Evolutionary conservation across 2,797 vertebrate species (phyloP).

Genomic region (Tapera naevia): DNA sequence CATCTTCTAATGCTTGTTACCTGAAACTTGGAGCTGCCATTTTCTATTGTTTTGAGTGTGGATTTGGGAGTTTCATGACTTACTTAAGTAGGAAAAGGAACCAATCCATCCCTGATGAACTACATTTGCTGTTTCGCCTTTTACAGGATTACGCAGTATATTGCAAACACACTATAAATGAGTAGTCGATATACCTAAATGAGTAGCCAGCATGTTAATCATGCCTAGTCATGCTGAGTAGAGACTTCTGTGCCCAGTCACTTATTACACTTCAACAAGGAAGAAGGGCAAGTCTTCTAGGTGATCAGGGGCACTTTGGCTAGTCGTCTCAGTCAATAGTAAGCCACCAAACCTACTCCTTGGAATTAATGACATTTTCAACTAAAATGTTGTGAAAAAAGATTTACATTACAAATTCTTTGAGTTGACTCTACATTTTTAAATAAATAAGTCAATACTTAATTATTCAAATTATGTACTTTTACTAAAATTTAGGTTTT

Average conservation of each 20-base stretch:
- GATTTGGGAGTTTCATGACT: background rate
- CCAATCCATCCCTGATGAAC: background rate
- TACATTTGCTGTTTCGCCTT: background rate
- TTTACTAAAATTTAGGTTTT: background rate
- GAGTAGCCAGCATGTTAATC: background rate
- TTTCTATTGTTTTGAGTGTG: background rate
- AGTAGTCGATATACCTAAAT: background rate
- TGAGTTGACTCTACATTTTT: background rate
- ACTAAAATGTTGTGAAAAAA: background rate
- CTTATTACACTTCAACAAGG: background rate
- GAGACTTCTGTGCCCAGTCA: background rate
- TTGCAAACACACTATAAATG: background rate
- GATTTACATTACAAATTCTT: background rate
- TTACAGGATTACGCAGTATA: background rate
- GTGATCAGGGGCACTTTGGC: background rate
- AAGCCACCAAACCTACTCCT: background rate
- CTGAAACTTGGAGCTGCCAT: background rate
- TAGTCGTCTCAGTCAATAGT: background rate
- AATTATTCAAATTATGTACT: background rate
- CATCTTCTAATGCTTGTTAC: background rate
- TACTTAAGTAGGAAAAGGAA: background rate
- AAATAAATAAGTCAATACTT: background rate
- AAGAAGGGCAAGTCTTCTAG: background rate
- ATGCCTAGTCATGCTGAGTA: background rate
- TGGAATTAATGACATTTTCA: background rate